Evolutionary conservation across 2,888 invertebrate genomes (phyloP), one percentile per base, ranked within the genome.

Genomic region (Vesta saturnalis): DNA sequence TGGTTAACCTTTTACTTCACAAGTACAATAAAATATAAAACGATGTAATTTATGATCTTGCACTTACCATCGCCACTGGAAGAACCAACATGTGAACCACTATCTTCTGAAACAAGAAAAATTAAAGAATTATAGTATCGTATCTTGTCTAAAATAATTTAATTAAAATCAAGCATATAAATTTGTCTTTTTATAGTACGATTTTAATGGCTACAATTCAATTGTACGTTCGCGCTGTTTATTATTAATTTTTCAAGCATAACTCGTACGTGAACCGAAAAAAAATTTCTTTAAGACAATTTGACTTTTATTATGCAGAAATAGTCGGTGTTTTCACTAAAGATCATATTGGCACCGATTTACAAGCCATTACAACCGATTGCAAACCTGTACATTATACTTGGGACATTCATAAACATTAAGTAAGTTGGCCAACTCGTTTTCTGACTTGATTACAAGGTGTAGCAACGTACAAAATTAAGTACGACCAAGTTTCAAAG

Each of bases 51-150:
- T 64, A 64, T 64, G 15, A 22, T 47, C 55, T 54, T 52, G 59
- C 56, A 82, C 84, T 83, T 73, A 84, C 84, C 83, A 70, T 84
- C 84, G 73, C 83, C 82, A 67, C 83, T 82, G 69, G 83, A 82
- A 65, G 82, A 82, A 69, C 83, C 83, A 60, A 83, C 83, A 73
- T 84, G 83, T 61, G 84, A 83, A 62, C 81, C 81, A 65, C 79
- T 78, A 70, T 83, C 84, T 72, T 83, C 83, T 83, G 79, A 73
- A 81, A 83, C 77, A 75, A 76, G 67, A 74, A 70, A 64, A 64
- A 35, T 54, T 12, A 47, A 18, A 59, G 39, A 65, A 16, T 65
- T 65, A 60, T 60, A 18, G 55, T 55, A 14, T 60, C 22, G 14
- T 52, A 47, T 21, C 23, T 52, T 3, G 22, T 35, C 19, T 18